phyloP scores from a whole-genome alignment of 2,113 vertebrate genomes.

The Arenaria interpres region DNA sequence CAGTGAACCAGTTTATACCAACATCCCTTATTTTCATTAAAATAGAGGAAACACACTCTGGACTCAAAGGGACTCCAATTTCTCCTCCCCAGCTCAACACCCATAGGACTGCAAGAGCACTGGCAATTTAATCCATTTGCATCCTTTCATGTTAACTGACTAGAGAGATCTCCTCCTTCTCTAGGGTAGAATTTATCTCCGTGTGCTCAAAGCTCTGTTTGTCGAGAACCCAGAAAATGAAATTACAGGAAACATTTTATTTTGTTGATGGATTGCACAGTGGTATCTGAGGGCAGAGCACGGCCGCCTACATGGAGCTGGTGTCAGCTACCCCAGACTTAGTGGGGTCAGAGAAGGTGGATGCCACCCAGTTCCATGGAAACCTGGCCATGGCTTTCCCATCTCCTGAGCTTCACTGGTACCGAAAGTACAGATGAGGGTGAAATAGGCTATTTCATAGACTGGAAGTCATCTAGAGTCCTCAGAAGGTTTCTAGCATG shows the following conservation, averaged over 20 bases:
- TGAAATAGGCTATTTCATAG: neutral
- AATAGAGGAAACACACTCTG: neutral
- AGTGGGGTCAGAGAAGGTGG: neutral
- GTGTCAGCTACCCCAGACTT: neutral
- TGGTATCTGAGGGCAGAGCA: neutral
- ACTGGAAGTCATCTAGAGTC: neutral
- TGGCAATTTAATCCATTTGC: neutral
- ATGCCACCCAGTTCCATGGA: neutral
- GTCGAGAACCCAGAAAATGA: neutral
- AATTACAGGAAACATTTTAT: neutral
- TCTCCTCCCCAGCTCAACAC: neutral
- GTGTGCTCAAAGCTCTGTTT: neutral
- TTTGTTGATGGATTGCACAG: neutral
- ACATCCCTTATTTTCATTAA: neutral
- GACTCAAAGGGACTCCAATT: neutral
- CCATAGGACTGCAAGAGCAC: neutral
- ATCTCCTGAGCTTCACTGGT: neutral
- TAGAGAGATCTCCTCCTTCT: neutral
- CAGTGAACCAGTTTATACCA: neutral
- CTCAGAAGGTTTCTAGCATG: neutral
- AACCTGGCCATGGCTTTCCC: neutral
- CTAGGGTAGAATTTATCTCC: neutral
- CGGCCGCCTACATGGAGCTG: rapidly evolving
- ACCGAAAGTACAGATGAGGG: neutral
- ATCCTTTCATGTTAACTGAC: neutral